Evolutionary conservation across 1,140 invertebrate species (phyloP), one percentile per base, ranked within the genome.

Genomic region (Drosophila kikkawai): DNA sequence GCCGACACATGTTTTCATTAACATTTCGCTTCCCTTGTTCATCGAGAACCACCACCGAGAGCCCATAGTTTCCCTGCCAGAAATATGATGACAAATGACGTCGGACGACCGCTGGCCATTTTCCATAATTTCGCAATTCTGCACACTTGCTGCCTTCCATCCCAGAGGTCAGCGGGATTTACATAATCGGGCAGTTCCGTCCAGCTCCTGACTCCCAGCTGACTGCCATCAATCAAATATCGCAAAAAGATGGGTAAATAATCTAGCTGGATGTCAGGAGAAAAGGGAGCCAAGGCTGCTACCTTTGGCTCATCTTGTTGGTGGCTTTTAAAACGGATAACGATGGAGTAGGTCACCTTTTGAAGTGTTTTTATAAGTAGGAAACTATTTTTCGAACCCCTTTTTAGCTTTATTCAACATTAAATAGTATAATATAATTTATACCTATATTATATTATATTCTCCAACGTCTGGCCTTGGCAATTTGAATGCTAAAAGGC

Each of bases 1-100:
- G 82, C 82, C 67, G 82, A 85, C 82, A 86, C 82, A 85, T 85
- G 82, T 79, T 85, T 84, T 82, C 82, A 85, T 85, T 85, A 85
- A 82, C 74, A 71, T 57, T 66, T 22, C 51, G 57, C 42, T 36
- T 15, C 45, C 60, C 65, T 39, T 37, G 15, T 15, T 9, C 32
- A n/a, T 26, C 15, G 36, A 32, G 48, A 45, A 45, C 57, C 44
- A 50, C 80, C 13, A 26, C 7, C 11, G 3, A 51, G 19, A n/a
- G 13, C 17, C 59, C 67, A 45, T 73, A 66, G 60, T 79, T 57
- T 70, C 41, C 74, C 32, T 29, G 47, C 51, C 36, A 56, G 15
- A 68, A 55, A 74, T 51, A 74, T 47, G 81, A 80, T 84, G 82
- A 85, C 82, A 85, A 85, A 85, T 85, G 78, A 86, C 64, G 79